Conservation (phyloP, 2,888 invertebrate species). For the Aquatica leii region DNA sequence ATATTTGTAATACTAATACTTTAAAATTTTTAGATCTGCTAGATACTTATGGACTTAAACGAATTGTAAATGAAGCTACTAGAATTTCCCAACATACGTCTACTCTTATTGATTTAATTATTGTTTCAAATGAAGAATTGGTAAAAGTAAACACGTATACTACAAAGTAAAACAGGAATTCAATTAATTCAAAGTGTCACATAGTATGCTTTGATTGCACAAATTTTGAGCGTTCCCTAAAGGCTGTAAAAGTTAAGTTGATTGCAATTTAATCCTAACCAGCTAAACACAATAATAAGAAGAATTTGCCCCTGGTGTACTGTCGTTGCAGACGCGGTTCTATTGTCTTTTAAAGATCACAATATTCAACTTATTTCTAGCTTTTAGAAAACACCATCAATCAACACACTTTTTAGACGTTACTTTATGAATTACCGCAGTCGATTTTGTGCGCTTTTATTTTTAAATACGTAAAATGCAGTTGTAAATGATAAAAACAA, state of each 20-base stretch:
- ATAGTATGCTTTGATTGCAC: slow-evolving; percentile 20
- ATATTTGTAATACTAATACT: too few relatives aligned
- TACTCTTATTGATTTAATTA: too few relatives aligned
- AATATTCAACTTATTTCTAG: slow-evolving; percentile 22
- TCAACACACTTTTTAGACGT: too few relatives aligned
- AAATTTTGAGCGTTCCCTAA: slow-evolving; percentile 24
- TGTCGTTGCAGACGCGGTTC: slow-evolving; percentile 26
- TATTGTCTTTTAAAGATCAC: slow-evolving; percentile 27
- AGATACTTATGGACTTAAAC: too few relatives aligned
- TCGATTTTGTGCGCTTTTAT: not conserved
- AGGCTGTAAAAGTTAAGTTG: slow-evolving; percentile 21
- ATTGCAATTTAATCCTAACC: slow-evolving; percentile 30
- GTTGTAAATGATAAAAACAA: slow-evolving; percentile 14
- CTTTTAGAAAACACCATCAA: slow-evolving; percentile 15
- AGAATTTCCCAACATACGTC: too few relatives aligned
- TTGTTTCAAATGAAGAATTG: too few relatives aligned
- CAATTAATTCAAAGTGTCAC: slow-evolving; percentile 12
- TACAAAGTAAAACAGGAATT: slow-evolving; percentile 10
- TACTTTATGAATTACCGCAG: too few relatives aligned
- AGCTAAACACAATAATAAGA: slow-evolving; percentile 31
- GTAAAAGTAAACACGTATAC: too few relatives aligned
- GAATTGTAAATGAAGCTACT: too few relatives aligned
- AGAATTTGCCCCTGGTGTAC: slow-evolving; percentile 27
- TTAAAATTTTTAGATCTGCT: too few relatives aligned
- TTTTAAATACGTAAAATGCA: not conserved